Conservation (phyloP, 2,888 invertebrate species). For the Glyphotaelius pellucidus region DNA sequence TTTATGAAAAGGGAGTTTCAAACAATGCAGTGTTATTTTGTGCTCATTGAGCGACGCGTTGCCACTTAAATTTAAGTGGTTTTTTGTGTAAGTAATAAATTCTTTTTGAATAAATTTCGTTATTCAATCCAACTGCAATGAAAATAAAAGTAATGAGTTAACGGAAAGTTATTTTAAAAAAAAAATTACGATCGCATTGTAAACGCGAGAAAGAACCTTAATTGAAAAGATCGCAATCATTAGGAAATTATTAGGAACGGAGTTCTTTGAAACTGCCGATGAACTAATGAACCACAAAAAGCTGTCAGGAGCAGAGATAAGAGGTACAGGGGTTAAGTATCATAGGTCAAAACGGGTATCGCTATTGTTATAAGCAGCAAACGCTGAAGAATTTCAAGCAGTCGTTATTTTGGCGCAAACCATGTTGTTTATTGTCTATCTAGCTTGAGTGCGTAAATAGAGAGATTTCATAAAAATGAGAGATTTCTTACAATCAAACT, state of each 20-base stretch:
- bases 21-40: neutral
- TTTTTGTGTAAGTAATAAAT: neutral
- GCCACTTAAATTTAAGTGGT: neutral
- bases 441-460: neutral
- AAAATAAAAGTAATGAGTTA: neutral
- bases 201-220: conserved; percentile 20
- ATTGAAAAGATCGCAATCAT: conserved; percentile 47
- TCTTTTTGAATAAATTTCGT: neutral
- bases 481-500: too few relatives aligned
- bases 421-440: neutral
- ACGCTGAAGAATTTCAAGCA: neutral
- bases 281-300: conserved; percentile 28
- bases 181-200: conserved; percentile 2
- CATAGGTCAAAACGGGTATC: neutral
- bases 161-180: neutral
- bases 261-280: conserved; percentile 35
- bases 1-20: neutral
- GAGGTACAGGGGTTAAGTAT: neutral
- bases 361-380: neutral
- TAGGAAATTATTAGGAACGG: neutral
- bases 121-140: neutral
- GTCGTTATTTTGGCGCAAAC: neutral
- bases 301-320: conserved; percentile 22
- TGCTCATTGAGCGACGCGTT: neutral
- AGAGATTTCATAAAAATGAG: too few relatives aligned